Evolutionary conservation across 1,140 invertebrate genomes (phyloP).

Genomic region (Papilio glaucus): DNA sequence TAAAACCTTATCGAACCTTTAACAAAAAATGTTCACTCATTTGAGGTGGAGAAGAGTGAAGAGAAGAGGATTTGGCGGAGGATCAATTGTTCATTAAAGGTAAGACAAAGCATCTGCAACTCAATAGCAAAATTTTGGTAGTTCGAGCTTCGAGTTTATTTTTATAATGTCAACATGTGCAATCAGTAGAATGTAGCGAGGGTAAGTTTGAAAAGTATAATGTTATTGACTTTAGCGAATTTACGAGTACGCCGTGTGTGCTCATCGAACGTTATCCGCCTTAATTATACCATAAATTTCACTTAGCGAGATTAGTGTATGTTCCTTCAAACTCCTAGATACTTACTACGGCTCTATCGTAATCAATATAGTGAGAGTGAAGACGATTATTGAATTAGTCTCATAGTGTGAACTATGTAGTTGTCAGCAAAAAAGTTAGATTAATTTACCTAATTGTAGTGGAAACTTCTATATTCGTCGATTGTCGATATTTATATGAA

Average conservation of each 20-base stretch:
- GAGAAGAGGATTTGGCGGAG: too few species aligned
- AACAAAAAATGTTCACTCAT: too few species aligned
- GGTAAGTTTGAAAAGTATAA: constrained; percentile 38
- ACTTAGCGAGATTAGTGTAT: constrained; percentile 76
- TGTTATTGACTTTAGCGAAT: constrained; percentile 51
- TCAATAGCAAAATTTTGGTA: neutral
- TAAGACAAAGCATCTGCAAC: too few species aligned
- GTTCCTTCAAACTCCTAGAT: constrained; percentile 76
- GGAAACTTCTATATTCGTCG: too few species aligned
- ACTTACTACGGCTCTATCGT: constrained; percentile 47
- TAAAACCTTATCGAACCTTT: too few species aligned
- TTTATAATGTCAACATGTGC: constrained; percentile 2
- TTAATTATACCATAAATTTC: constrained; percentile 80
- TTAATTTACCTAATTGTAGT: neutral
- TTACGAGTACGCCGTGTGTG: constrained; percentile 63
- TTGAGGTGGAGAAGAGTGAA: too few species aligned
- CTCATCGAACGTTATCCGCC: constrained; percentile 63
- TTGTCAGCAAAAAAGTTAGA: neutral
- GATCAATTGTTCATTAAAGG: too few species aligned
- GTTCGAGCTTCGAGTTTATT: neutral
- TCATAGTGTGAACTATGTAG: neutral
- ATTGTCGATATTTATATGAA: too few species aligned
- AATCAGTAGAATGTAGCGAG: constrained; percentile 15
- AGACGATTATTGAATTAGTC: constrained; percentile 21
- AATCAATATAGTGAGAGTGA: constrained; percentile 18